phyloP scores from a whole-genome alignment of 30 jellyfish, hydroid and myxozoan genomes.

The Hydra vulgaris region DNA sequence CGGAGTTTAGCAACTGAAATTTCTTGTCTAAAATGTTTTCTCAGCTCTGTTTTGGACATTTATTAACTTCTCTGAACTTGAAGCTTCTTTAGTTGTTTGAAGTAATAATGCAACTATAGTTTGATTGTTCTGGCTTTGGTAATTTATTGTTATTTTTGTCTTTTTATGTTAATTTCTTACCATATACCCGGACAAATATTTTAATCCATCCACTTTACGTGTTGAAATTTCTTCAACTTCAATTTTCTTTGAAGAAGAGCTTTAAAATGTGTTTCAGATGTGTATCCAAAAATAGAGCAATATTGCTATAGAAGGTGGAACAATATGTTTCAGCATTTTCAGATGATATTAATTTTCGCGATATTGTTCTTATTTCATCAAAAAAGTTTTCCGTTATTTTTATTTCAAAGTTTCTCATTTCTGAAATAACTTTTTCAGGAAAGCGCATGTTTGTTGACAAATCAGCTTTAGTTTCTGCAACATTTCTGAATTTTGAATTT shows the following conservation, averaged over 20 bases:
- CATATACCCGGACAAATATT: background rate
- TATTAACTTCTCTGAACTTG: no score
- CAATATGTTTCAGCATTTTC: no score
- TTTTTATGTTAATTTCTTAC: background rate
- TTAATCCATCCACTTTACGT: slow-evolving; percentile 1
- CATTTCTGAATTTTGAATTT: background rate
- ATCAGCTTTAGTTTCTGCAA: slow-evolving; percentile 7
- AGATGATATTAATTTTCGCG: background rate
- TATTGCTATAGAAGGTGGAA: slow-evolving; percentile 1
- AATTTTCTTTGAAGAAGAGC: background rate
- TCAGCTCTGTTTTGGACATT: no score
- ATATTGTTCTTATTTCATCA: background rate
- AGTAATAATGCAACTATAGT: no score
- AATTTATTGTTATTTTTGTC: background rate
- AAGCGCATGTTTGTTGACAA: slow-evolving; percentile 1
- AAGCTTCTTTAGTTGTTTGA: no score
- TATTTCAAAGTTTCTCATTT: background rate
- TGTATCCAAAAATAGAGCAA: slow-evolving; percentile 5
- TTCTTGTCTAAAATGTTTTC: no score
- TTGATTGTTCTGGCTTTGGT: no score
- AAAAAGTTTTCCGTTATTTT: background rate
- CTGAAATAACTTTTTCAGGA: slow-evolving; percentile 1
- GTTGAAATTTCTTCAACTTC: background rate
- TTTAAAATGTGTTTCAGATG: background rate
- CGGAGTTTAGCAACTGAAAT: no score